A percentile compares a stretch with the other conserved stretches of the same genome.
Conservation (phyloP, 2,797 vertebrate genomes). For the Etheostoma perlongum region DNA sequence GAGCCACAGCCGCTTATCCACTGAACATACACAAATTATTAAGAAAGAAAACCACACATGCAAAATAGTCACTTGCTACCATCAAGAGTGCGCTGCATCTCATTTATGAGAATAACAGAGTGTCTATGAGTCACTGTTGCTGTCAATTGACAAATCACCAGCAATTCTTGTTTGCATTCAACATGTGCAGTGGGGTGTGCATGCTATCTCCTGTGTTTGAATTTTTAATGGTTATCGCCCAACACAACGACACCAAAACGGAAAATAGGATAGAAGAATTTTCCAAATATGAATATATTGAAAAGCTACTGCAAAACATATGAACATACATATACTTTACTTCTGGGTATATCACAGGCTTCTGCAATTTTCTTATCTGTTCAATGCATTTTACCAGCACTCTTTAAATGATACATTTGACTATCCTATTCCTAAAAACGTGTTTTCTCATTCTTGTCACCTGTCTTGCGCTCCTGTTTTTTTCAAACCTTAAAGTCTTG, state of each 20-base stretch:
- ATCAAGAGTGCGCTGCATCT: not conserved
- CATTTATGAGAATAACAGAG: constrained; percentile 3
- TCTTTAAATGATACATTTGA: not conserved
- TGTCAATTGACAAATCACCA: not conserved
- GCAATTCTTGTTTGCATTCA: constrained; percentile 13
- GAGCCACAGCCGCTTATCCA: too few relatives aligned
- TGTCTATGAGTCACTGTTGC: not conserved
- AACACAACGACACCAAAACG: not conserved
- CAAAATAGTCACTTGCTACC: not conserved
- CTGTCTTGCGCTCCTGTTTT: constrained; percentile 1
- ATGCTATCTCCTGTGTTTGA: not conserved
- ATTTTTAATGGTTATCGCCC: not conserved
- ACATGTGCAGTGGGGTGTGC: not conserved
- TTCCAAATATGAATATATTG: not conserved
- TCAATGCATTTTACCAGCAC: not conserved
- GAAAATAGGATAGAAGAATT: not conserved
- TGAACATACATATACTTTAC: not conserved
- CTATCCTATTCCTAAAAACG: not conserved
- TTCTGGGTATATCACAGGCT: not conserved
- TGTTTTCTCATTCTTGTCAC: not conserved
- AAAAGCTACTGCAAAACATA: not conserved
- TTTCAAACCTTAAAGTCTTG: constrained; percentile 8
- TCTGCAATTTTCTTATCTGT: not conserved
- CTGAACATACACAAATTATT: too few relatives aligned
- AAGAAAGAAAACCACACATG: too few relatives aligned